These are phyloP conservation scores for Periophthalmus modestus DNA, from an alignment of 2,113 vertebrate genomes.

Conservation along the genomic window DNA sequence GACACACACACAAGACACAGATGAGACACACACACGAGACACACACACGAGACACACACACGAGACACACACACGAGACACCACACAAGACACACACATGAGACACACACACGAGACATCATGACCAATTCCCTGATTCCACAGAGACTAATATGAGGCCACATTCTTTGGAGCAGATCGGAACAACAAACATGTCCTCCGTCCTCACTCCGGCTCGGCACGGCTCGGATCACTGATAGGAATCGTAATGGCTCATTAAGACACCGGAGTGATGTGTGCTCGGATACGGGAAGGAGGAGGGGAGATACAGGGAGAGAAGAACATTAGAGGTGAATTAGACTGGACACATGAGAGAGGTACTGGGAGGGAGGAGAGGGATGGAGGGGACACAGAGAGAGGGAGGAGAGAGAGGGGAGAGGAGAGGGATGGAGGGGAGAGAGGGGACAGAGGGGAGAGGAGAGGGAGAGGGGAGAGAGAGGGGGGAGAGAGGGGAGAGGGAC, in stretches of 20 bases:
- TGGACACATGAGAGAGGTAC: slow-evolving; percentile 56
- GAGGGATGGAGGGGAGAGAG: too few species aligned
- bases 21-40: too few species aligned
- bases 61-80: background rate
- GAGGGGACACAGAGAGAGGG: too few species aligned
- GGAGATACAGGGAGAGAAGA: slow-evolving; percentile 67
- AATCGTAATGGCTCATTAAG: slow-evolving; percentile 77
- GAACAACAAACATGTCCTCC: slow-evolving; percentile 41
- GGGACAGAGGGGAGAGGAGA: too few species aligned
- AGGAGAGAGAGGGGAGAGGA: too few species aligned
- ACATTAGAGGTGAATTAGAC: slow-evolving; percentile 77
- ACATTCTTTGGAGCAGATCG: slow-evolving; percentile 39
- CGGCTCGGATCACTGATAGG: slow-evolving; percentile 66
- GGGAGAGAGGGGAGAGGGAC: too few species aligned
- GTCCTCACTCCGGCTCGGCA: slow-evolving; percentile 16
- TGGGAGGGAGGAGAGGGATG: slow-evolving; percentile 32
- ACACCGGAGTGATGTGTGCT: slow-evolving; percentile 65
- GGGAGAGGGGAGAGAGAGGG: too few species aligned
- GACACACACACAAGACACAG: too few species aligned
- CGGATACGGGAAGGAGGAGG: slow-evolving; percentile 62
- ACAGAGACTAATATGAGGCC: slow-evolving; percentile 57
- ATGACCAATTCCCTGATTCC: slow-evolving; percentile 49
- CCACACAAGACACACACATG: too few species aligned
- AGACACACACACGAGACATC: slow-evolving; percentile 7
- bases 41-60: too few species aligned